Evolutionary conservation across 2,797 vertebrate species (phyloP), one percentile per base, ranked within the genome.

Genomic region (Pipistrellus nathusii): DNA sequence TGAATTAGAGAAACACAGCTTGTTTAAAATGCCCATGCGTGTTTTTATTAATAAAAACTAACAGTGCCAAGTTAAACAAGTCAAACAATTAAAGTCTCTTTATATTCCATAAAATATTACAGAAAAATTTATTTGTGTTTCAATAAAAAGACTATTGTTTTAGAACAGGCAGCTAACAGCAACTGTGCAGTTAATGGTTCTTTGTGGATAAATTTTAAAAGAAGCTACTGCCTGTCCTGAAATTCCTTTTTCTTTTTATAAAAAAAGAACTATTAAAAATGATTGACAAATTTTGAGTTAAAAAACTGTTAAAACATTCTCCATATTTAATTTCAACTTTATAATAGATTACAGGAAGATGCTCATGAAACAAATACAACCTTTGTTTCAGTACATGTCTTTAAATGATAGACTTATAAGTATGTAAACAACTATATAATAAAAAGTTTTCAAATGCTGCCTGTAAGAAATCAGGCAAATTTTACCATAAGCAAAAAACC

Each of bases 271-370:
- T 98, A 98, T 98, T 98, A 98, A 98, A 98, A 98, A 98, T 98
- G 98, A 98, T 98, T 98, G 98, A 98, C 98, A 98, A 98, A 98
- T 98, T 98, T 97, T 98, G 98, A 99, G 98, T 98, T 99, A 99
- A 99, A 98, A 98, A 98, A 98, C 98, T 98, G 98, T 99, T 99
- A 99, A 99, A 99, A 99, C 99, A 99, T 99, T 99, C 98, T 99
- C 99, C 99, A 99, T 99, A 99, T 99, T 99, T 99, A 99, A 99
- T 99, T 99, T 99, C 98, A 99, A 99, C 99, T 99, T 99, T 99
- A 99, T 99, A 99, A 99, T 99, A 99, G 99, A 99, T 99, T 99
- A 99, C 98, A 99, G 99, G 99, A 99, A 98, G 98, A 99, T 99
- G 98, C 98, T 99, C 99, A 99, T 98, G 98, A 98, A 98, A 98